Percentiles rank a stretch among this genome's conserved stretches.
These are phyloP conservation scores for Sorex araneus DNA, from an alignment of 2,113 vertebrate genomes.

Conservation along the genomic window DNA sequence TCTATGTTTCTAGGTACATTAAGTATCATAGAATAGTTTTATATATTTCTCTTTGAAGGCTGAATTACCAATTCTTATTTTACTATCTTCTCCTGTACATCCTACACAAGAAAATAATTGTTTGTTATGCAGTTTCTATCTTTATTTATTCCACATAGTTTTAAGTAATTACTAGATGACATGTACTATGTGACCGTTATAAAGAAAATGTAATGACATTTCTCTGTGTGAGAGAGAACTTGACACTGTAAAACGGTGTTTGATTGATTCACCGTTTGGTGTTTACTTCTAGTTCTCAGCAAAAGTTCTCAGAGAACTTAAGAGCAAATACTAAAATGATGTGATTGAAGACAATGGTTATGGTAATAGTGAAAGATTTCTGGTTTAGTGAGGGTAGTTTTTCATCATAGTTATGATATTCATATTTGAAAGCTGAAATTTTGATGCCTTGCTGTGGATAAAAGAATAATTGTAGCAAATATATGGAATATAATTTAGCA, in stretches of 20 bases:
- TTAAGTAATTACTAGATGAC: neutral
- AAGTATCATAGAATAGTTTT: constrained; percentile 18
- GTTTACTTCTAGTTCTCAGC: constrained; percentile 2
- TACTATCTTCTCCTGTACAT: neutral
- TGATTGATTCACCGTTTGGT: neutral
- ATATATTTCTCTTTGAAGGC: neutral
- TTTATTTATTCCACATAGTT: constrained; percentile 26
- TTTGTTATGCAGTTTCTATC: constrained; percentile 30
- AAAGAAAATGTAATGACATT: constrained; percentile 53
- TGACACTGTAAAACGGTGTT: neutral
- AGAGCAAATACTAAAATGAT: neutral
- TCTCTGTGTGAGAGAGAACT: constrained; percentile 12
- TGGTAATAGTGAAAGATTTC: constrained; percentile 1
- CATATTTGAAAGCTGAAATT: neutral
- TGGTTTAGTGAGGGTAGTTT: neutral
- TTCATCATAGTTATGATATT: neutral
- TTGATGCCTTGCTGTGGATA: neutral
- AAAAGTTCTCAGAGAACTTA: neutral
- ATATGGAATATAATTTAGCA: neutral
- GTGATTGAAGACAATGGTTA: neutral
- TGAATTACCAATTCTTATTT: constrained; percentile 30
- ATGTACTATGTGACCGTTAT: neutral
- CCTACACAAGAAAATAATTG: constrained; percentile 38
- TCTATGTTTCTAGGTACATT: constrained; percentile 5
- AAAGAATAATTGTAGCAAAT: neutral